These are phyloP conservation scores for Steromphala cineraria DNA, from an alignment of 2,888 invertebrate species.

Conservation along the genomic window DNA sequence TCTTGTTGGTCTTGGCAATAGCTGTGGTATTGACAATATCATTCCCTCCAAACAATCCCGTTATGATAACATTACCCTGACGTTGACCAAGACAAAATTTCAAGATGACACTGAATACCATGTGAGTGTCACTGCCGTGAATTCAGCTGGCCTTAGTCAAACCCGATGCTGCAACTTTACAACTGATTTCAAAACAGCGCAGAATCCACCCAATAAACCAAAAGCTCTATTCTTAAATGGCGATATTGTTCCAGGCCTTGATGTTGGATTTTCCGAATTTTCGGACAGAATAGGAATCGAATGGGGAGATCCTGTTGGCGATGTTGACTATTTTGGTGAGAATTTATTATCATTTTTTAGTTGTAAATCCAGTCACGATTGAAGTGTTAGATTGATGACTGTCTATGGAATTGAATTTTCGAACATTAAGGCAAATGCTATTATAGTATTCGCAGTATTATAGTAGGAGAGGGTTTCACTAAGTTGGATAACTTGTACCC, in stretches of 20 bases:
- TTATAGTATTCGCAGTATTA: too few species aligned
- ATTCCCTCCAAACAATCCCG: slow-evolving; percentile 6
- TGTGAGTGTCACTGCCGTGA: slow-evolving; percentile 41
- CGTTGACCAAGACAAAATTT: slow-evolving; percentile 28
- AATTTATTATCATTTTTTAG: too few species aligned
- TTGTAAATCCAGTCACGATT: too few species aligned
- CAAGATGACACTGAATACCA: slow-evolving; percentile 40
- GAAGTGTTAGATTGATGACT: too few species aligned
- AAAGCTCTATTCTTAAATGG: neutral
- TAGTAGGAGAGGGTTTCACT: too few species aligned
- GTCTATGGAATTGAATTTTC: too few species aligned
- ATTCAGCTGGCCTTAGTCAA: slow-evolving; percentile 36
- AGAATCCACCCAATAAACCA: neutral
- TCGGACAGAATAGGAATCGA: slow-evolving; percentile 27
- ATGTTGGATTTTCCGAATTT: neutral
- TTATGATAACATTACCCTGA: slow-evolving; percentile 1
- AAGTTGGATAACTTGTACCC: too few species aligned
- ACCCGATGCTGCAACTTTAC: slow-evolving; percentile 30
- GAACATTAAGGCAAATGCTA: too few species aligned
- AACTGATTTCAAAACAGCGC: slow-evolving; percentile 29
- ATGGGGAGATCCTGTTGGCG: slow-evolving; percentile 25
- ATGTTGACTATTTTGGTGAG: slow-evolving; percentile 38
- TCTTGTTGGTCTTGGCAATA: slow-evolving; percentile 41
- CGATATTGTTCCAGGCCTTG: neutral
- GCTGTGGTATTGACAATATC: slow-evolving; percentile 21